Conservation (phyloP, 2,888 invertebrate species). For the Oasisia sp. region DNA sequence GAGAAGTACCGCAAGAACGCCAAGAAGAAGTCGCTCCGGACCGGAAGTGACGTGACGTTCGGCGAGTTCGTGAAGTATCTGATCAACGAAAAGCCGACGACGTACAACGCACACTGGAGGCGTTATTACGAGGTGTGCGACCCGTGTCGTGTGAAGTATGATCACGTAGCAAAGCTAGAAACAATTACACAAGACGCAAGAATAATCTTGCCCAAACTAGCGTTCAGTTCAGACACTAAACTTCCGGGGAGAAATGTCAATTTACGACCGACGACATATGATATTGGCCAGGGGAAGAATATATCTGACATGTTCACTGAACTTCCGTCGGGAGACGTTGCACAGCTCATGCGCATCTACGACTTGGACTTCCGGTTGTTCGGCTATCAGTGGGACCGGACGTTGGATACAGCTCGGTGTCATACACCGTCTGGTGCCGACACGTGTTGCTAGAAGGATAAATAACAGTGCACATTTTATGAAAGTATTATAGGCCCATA, state of each 20-base stretch:
- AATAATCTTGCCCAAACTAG: constrained; percentile 20
- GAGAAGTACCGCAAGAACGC: constrained; percentile 24
- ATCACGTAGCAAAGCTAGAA: constrained; percentile 31
- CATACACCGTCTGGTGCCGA: background rate
- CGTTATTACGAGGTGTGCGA: constrained; percentile 31
- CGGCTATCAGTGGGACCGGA: constrained; percentile 13
- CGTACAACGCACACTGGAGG: constrained; percentile 33
- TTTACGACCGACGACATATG: background rate
- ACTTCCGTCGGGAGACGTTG: background rate
- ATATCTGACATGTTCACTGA: background rate
- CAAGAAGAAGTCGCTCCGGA: background rate
- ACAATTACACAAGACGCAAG: constrained; percentile 27
- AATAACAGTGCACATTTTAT: too few species aligned
- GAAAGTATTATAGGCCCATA: too few species aligned
- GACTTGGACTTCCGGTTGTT: constrained; percentile 20
- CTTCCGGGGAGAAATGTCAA: background rate
- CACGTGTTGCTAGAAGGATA: background rate
- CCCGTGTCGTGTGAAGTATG: constrained; percentile 33
- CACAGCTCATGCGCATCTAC: background rate
- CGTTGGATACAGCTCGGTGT: background rate
- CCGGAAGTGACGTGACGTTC: constrained; percentile 26
- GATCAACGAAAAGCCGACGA: constrained; percentile 19
- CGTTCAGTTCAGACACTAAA: background rate
- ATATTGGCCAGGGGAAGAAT: background rate
- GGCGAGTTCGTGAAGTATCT: constrained; percentile 31